Conservation (phyloP, 2,888 invertebrate genomes). For the Dioctria linearis region DNA sequence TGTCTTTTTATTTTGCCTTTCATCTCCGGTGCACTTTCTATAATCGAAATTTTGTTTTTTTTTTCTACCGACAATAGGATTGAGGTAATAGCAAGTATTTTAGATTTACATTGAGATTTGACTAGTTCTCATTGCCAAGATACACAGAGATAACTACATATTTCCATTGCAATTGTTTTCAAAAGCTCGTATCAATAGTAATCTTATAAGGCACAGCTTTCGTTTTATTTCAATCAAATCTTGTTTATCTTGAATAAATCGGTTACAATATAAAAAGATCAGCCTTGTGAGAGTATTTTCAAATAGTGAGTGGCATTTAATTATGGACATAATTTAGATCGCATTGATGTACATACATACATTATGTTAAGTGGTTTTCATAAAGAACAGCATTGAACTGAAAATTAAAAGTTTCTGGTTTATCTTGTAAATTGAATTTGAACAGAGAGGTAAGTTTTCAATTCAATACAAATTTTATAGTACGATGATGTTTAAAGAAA, state of each 20-base stretch:
- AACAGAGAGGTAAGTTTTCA: too few relatives aligned
- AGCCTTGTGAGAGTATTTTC: conserved; percentile 26
- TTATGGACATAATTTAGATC: conserved; percentile 41
- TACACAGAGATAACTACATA: neutral
- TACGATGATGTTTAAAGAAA: too few relatives aligned
- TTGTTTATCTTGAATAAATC: conserved; percentile 37
- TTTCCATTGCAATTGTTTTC: neutral
- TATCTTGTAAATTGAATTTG: too few relatives aligned
- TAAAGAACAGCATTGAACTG: conserved; percentile 24
- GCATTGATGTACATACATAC: conserved; percentile 10
- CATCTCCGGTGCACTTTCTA: too few relatives aligned
- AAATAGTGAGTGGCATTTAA: conserved; percentile 39
- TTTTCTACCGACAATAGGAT: neutral
- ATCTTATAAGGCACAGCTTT: neutral
- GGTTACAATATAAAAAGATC: neutral
- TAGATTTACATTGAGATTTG: neutral
- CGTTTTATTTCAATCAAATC: conserved; percentile 3
- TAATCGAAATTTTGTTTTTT: neutral
- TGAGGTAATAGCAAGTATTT: neutral
- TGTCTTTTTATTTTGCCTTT: neutral
- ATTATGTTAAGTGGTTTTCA: neutral
- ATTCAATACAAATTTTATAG: too few relatives aligned
- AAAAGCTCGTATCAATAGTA: neutral
- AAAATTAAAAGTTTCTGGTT: conserved; percentile 24
- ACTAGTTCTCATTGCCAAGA: conserved; percentile 14